A percentile compares a stretch with the other conserved stretches of the same genome.
Conservation (phyloP, 1,140 invertebrate genomes). For the Hetaerina americana region DNA sequence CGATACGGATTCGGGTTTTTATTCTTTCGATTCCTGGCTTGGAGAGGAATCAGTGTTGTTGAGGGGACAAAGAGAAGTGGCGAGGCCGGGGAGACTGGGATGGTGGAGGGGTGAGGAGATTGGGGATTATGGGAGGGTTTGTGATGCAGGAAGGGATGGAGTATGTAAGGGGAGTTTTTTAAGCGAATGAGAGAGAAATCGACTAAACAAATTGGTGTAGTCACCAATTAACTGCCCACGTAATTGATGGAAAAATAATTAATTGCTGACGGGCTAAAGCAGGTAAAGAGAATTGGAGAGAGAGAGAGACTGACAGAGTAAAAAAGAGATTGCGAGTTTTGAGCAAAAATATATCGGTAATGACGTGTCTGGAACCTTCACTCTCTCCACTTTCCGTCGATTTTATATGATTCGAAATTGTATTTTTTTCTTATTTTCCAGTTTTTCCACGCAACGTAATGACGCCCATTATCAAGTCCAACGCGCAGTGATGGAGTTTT, state of each 20-base stretch:
- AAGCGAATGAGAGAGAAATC: background rate
- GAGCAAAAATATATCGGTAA: background rate
- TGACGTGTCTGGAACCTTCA: background rate
- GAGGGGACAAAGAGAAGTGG: background rate
- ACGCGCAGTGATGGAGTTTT: background rate
- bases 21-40: background rate
- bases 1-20: background rate
- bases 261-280: background rate
- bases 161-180: background rate
- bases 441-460: background rate
- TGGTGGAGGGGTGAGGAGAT: too few species aligned
- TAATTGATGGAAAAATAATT: conserved; percentile 1
- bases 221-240: background rate
- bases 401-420: background rate
- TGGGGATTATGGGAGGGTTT: too few species aligned
- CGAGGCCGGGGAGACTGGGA: too few species aligned
- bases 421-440: background rate
- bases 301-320: too few species aligned
- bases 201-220: background rate
- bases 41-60: background rate
- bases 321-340: too few species aligned
- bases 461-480: background rate
- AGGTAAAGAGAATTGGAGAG: background rate
- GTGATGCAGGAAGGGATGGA: too few species aligned
- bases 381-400: background rate